Conservation (phyloP, 2,888 invertebrate genomes). For the Unio pictorum region DNA sequence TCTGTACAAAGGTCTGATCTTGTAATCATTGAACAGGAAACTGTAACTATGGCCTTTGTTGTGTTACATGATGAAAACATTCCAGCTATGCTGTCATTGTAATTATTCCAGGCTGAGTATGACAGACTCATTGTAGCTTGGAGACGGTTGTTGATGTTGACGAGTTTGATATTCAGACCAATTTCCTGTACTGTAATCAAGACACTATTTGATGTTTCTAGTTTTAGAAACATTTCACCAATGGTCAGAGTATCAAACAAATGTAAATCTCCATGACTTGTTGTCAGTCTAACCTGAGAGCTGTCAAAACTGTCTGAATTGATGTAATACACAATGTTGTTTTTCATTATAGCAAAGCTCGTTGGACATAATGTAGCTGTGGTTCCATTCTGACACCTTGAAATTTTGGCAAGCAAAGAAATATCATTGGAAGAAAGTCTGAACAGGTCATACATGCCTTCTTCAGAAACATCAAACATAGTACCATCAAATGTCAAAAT, state of each 20-base stretch:
- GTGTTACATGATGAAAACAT: constrained; percentile 37
- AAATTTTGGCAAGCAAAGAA: constrained; percentile 14
- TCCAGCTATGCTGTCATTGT: constrained; percentile 20
- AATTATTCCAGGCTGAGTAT: constrained; percentile 23
- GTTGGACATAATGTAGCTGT: constrained; percentile 8
- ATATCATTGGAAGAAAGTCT: constrained; percentile 1
- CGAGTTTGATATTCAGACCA: constrained; percentile 24
- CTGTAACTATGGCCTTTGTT: constrained; percentile 21
- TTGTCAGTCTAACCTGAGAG: constrained; percentile 7
- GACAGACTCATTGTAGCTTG: constrained; percentile 22
- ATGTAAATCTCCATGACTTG: constrained; percentile 3
- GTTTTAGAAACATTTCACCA: constrained; percentile 20
- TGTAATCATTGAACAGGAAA: constrained; percentile 20
- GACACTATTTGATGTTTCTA: constrained; percentile 30
- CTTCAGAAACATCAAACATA: constrained; percentile 31
- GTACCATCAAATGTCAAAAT: constrained; percentile 49
- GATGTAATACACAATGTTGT: constrained; percentile 9
- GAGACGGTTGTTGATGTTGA: constrained; percentile 28
- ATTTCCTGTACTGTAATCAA: constrained; percentile 19
- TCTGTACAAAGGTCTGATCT: constrained; percentile 25
- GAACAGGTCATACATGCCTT: constrained; percentile 31
- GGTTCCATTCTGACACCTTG: constrained; percentile 7
- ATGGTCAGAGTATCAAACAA: constrained; percentile 26
- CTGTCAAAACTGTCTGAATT: constrained; percentile 9
- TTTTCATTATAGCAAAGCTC: constrained; percentile 7